Base-by-base conservation (phyloP, 2,888 invertebrate genomes). In the Aethes cnicana region DNA sequence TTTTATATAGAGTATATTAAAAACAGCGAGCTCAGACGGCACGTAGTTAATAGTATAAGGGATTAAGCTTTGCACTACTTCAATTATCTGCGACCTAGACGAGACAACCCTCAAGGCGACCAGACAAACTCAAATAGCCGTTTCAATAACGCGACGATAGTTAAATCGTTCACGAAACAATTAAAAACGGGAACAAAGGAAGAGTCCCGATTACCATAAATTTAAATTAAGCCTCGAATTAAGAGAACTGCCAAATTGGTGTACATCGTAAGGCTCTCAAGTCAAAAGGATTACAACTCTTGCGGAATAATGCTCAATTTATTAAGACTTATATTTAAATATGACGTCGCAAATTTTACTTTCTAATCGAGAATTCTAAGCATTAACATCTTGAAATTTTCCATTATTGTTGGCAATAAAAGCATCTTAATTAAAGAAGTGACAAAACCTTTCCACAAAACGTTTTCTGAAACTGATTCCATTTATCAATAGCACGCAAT, bases 141-240 rank as follows among this genome's bases (percentile, higher is more conserved):
- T 30, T 28, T 20, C 14, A 37, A 50, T 30, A 9, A 25, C 20
- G 14, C 9, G 28, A 28, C 16, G 9, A 21, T 33, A 41, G 11
- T 42, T 37, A 7, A 21, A 36, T 30, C 46, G 32, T 28, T 35
- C 8, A 16, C 48, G 37, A 57, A 54, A 53, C 56, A 57, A 56
- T 57, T 58, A 58, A 55, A 57, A 55, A 54, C 12, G 20, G 41
- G 16, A 49, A 36, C 54, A 57, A 57, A 56, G 55, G 49, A 47
- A 50, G 61, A 59, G 64, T 61, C 62, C 57, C 54, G 41, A 72
- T 71, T 69, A 61, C 57, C 79, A 79, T 82, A 78, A 74, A 80
- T 83, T 81, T 76, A 65, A 77, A 79, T 77, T 68, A 72, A 70
- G 71, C 65, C 62, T 49, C 32, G 50, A 62, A 58, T 46, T 52